Evolutionary conservation across 2,888 invertebrate genomes (phyloP).

Genomic region (Chloromyia formosa): DNA sequence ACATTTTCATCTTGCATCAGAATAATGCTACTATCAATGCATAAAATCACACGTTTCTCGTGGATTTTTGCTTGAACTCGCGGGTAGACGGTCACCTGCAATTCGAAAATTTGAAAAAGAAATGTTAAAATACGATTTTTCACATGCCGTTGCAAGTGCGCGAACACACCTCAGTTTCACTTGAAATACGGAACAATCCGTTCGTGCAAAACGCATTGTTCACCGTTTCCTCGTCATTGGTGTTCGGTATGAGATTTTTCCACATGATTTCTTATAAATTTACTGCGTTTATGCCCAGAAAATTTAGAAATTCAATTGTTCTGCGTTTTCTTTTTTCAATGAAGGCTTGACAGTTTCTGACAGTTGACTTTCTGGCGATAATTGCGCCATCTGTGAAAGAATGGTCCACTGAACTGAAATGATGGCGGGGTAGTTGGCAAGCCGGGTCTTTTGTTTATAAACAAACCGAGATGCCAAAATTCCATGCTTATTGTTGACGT

Average conservation of each 20-base stretch:
- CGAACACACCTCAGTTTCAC: conserved; percentile 56
- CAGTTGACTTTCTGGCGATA: too few relatives aligned
- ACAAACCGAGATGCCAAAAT: too few relatives aligned
- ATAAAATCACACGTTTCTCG: conserved; percentile 59
- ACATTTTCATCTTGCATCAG: conserved; percentile 60
- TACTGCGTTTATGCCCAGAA: background rate
- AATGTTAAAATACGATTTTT: background rate
- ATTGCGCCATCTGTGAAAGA: too few relatives aligned
- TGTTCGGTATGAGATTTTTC: conserved; percentile 59
- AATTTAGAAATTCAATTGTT: too few relatives aligned
- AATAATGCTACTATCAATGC: conserved; percentile 59
- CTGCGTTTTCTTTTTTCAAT: too few relatives aligned
- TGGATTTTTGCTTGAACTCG: conserved; percentile 58
- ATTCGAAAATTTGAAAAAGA: too few relatives aligned
- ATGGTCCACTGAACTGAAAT: too few relatives aligned
- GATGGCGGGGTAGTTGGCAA: too few relatives aligned
- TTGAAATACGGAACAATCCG: conserved; percentile 60
- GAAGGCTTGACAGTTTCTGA: too few relatives aligned
- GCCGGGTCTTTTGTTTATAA: too few relatives aligned
- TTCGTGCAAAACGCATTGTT: conserved; percentile 60
- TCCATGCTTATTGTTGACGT: too few relatives aligned
- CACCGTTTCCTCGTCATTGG: conserved; percentile 59
- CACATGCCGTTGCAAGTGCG: background rate
- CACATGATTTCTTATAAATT: conserved; percentile 59
- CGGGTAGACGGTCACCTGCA: conserved; percentile 58